phyloP scores from a whole-genome alignment of 2,797 vertebrate genomes.

The Gambelia wislizenii region DNA sequence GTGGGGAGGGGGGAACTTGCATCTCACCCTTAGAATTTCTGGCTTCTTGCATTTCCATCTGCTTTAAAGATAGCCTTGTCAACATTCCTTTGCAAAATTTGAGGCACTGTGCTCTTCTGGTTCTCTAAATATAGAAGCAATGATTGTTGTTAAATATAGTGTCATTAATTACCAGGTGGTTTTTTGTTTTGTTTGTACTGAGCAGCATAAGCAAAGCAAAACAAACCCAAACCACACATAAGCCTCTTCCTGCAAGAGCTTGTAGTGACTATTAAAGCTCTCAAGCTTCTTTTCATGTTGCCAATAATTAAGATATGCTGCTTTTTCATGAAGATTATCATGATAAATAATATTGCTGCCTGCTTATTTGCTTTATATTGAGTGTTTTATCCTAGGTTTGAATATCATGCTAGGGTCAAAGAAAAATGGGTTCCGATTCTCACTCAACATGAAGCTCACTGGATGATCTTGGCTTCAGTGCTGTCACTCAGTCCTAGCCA shows the following conservation, averaged over 20 bases:
- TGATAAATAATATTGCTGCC: neutral
- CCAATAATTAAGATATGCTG: neutral
- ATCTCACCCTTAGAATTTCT: constrained; percentile 15
- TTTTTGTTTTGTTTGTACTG: neutral
- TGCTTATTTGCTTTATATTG: neutral
- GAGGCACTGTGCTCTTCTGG: neutral
- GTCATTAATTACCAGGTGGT: neutral
- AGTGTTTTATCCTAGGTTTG: neutral
- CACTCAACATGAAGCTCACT: neutral
- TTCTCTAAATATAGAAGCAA: constrained; percentile 20
- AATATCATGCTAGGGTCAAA: neutral
- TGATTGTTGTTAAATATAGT: neutral
- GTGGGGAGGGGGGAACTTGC: too few relatives aligned
- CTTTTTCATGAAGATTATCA: neutral
- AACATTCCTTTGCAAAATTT: constrained; percentile 31
- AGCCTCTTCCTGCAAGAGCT: neutral
- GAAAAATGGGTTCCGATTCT: neutral
- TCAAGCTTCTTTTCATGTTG: neutral
- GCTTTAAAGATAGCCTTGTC: neutral
- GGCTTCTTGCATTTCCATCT: neutral
- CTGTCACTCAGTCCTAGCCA: too few relatives aligned
- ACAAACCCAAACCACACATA: neutral
- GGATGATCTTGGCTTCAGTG: neutral
- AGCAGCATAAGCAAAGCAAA: neutral
- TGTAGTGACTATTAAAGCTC: neutral